Conservation (phyloP, 2,113 vertebrate genomes). For the Burhinus bistriatus region DNA sequence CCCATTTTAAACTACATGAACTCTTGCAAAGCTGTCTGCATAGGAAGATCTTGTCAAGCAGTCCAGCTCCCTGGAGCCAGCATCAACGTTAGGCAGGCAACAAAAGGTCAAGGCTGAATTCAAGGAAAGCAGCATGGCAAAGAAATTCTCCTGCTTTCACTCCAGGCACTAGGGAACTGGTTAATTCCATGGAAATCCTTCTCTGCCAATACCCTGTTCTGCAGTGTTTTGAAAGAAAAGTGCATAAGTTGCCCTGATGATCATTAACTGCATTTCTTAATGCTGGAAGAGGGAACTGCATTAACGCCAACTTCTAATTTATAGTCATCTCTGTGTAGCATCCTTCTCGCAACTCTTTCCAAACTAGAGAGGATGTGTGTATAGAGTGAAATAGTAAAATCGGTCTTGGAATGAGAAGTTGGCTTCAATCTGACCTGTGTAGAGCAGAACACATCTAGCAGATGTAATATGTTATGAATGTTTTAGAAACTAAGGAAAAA, state of each 20-base stretch:
- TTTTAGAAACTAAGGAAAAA: not conserved
- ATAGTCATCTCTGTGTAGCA: not conserved
- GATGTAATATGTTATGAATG: not conserved
- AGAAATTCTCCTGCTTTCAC: not conserved
- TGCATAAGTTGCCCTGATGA: not conserved
- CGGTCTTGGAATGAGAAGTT: not conserved
- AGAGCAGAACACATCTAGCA: not conserved
- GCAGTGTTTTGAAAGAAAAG: not conserved
- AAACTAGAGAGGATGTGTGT: not conserved
- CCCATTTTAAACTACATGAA: not conserved
- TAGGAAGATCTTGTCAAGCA: not conserved
- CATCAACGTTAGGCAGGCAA: not conserved
- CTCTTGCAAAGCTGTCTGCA: not conserved
- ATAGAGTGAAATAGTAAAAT: not conserved
- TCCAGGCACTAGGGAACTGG: not conserved
- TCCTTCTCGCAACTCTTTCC: constrained; percentile 6
- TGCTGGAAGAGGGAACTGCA: not conserved
- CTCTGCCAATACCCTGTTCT: not conserved
- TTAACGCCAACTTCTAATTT: not conserved
- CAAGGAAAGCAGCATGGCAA: not conserved
- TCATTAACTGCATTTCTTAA: not conserved
- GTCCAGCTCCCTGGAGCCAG: not conserved
- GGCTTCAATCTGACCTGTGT: not conserved
- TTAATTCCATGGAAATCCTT: constrained; percentile 18
- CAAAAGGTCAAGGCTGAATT: not conserved